phyloP scores from a whole-genome alignment of 92 coral and sea anemone species.

The Paragorgia papillata region DNA sequence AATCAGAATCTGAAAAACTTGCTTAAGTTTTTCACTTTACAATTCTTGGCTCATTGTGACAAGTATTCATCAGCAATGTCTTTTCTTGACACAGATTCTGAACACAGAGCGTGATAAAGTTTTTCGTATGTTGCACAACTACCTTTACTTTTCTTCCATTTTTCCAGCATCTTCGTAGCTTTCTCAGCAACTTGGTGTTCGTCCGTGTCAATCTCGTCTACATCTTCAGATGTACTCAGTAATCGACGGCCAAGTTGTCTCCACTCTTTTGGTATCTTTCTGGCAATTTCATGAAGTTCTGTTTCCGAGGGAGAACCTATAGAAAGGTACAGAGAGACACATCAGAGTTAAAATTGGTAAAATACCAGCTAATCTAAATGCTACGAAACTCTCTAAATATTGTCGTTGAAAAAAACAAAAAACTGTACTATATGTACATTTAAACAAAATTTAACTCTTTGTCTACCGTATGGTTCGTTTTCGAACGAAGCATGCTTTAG shows the following conservation, averaged over 20 bases:
- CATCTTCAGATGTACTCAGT: background rate
- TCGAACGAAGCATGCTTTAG: too few species aligned
- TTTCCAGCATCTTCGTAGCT: background rate
- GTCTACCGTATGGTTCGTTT: too few species aligned
- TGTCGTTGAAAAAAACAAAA: too few species aligned
- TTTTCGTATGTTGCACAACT: background rate
- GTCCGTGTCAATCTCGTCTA: background rate
- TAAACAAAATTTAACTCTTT: too few species aligned
- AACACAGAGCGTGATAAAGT: background rate
- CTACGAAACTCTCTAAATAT: too few species aligned
- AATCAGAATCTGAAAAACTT: too few species aligned
- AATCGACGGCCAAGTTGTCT: background rate
- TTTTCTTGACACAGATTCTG: background rate
- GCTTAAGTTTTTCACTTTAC: too few species aligned
- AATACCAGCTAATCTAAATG: too few species aligned
- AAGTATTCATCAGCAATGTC: background rate
- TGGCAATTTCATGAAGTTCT: conserved; percentile 8
- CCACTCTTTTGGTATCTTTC: background rate
- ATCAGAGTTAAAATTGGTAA: too few species aligned
- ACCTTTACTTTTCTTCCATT: conserved; percentile 10
- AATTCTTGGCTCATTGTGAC: too few species aligned
- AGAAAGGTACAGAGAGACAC: background rate
- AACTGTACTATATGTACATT: too few species aligned
- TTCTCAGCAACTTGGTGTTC: background rate
- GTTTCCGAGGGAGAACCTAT: background rate